Evolutionary conservation across 2,113 vertebrate genomes (phyloP).

Genomic region (Eurystomus gularis): DNA sequence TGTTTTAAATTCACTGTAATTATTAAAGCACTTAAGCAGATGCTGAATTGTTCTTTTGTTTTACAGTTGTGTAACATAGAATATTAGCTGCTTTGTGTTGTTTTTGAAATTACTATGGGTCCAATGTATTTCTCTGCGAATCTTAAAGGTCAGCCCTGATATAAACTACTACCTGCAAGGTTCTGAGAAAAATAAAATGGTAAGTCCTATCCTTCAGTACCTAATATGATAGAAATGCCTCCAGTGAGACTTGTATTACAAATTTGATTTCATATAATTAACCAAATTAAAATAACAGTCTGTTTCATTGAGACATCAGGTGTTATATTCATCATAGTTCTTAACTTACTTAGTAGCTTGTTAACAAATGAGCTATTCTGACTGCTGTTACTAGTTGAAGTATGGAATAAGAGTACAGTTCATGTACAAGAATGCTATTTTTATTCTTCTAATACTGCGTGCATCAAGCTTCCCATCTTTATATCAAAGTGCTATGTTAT

Average conservation of each 20-base stretch:
- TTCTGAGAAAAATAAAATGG: background rate
- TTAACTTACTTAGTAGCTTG: background rate
- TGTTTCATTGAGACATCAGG: background rate
- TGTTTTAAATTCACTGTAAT: background rate
- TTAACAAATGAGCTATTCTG: background rate
- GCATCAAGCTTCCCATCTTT: background rate
- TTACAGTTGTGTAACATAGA: background rate
- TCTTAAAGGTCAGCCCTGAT: background rate
- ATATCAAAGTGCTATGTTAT: background rate
- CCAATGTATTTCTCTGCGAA: background rate
- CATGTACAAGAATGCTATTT: background rate
- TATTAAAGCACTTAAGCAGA: background rate
- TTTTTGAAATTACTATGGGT: background rate
- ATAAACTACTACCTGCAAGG: background rate
- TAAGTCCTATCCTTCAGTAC: background rate
- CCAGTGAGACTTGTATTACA: background rate
- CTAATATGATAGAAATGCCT: background rate
- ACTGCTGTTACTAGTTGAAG: background rate
- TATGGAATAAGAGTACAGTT: background rate
- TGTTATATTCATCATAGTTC: background rate
- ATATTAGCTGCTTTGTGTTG: background rate
- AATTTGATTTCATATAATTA: background rate
- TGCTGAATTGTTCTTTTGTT: background rate
- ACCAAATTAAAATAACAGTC: background rate
- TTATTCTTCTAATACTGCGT: background rate